Conservation (phyloP, 2,113 vertebrate species). For the Megalops atlanticus region DNA sequence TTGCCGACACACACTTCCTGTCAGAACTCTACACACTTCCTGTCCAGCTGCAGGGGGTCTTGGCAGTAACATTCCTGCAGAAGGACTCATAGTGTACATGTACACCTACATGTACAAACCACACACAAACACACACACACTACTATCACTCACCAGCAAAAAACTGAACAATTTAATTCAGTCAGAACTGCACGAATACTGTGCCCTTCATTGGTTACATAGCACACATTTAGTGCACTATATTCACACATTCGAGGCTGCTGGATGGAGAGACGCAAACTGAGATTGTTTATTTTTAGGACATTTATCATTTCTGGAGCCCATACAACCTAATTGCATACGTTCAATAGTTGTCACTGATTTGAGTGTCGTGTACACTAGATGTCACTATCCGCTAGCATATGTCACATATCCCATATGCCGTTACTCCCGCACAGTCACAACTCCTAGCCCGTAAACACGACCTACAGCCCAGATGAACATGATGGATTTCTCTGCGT, state of each 20-base stretch:
- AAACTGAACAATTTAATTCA: too few species aligned
- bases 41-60: slow-evolving; percentile 27
- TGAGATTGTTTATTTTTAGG: too few species aligned
- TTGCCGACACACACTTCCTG: slow-evolving; percentile 31
- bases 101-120: too few species aligned
- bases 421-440: neutral
- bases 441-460: slow-evolving; percentile 17
- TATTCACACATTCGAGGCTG: too few species aligned
- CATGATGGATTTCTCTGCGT: too few species aligned
- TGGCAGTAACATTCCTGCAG: slow-evolving; percentile 32
- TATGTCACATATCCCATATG: neutral
- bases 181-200: neutral
- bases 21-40: slow-evolving; percentile 39
- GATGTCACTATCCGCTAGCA: neutral
- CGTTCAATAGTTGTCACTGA: neutral
- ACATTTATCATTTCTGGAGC: too few species aligned
- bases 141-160: too few species aligned
- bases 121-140: too few species aligned
- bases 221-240: neutral
- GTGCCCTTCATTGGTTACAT: neutral
- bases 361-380: neutral
- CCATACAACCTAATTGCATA: neutral
- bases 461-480: slow-evolving; percentile 6
- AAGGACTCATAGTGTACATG: neutral
- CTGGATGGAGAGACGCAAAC: too few species aligned